Base-by-base conservation (phyloP, 2,888 invertebrate species). In the Molanna angustata region DNA sequence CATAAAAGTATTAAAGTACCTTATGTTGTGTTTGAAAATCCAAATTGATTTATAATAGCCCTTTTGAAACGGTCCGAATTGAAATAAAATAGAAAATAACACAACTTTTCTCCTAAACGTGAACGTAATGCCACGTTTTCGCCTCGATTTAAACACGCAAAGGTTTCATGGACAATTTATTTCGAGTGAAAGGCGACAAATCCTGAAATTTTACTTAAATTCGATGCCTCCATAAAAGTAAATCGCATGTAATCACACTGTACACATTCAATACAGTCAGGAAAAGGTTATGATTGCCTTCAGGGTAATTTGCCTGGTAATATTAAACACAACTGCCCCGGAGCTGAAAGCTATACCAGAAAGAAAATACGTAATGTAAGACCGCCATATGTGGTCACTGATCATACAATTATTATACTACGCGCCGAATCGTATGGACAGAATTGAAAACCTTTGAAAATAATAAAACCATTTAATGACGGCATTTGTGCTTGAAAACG, bases 241-340 rank as follows among this genome's bases (percentile, higher is more conserved):
- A 54, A 54, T 54, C 41, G 54, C 27, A 41, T 54, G 49, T 54
- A 54, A 54, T 54, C 49, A 49, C 41, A 41, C 44, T 16, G 50
- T 50, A 33, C 50, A 50, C 50, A 50, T 39, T 44, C 37, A 44
- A 50, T 50, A 22, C 39, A 18, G 21, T 21, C 27, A 9, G 39
- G 3, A 13, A 9, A 6, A 16, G 35, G 49, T 21, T 49, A 35
- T 49, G 33, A 46, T 21, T 33, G 35, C 33, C 33, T 21, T 46
- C 35, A 14, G 35, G 42, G 42, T 22, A 49, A 49, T 49, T 49
- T 33, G 43, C 16, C n/a, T 19, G 32, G n/a, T 16, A 42, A 33
- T 49, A 42, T 49, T 42, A 49, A 49, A 21, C 49, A 42, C 17
- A 14, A 32, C 21, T 35, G 42, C 11, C 11, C 19, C n/a, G 20